These are phyloP conservation scores for Tetranychus piercei DNA, from an alignment of 2,888 invertebrate species.

Conservation along the genomic window DNA sequence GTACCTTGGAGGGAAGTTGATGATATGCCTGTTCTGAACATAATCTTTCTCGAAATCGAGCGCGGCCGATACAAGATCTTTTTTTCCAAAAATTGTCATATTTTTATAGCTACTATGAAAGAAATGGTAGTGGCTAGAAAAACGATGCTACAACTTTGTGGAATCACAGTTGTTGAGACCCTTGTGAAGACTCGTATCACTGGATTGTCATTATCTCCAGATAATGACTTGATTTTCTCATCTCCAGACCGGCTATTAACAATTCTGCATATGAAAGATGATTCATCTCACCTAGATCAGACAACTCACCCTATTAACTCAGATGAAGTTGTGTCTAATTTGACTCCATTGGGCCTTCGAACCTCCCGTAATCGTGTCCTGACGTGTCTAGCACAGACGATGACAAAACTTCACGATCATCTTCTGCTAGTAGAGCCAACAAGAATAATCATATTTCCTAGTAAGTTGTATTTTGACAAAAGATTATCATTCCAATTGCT, in stretches of 20 bases:
- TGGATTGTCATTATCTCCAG: background rate
- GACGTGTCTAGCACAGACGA: background rate
- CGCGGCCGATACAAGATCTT: background rate
- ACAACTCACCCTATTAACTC: background rate
- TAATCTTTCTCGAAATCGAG: background rate
- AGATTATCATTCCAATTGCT: background rate
- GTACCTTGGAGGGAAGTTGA: background rate
- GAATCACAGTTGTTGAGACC: too few relatives aligned
- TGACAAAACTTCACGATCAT: slow-evolving; percentile 2
- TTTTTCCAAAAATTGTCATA: background rate
- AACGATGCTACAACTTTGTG: background rate
- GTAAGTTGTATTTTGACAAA: background rate
- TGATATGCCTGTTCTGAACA: background rate
- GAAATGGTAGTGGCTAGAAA: background rate
- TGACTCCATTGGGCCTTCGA: background rate
- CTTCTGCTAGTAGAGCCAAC: slow-evolving; percentile 1
- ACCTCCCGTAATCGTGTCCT: background rate
- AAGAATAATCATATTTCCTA: slow-evolving; percentile 5
- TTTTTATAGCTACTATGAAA: background rate
- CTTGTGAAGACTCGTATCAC: background rate
- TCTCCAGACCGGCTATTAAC: background rate
- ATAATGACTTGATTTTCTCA: background rate
- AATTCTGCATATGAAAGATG: background rate
- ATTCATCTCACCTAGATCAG: background rate
- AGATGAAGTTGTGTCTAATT: background rate